Evolutionary conservation across 2,888 invertebrate genomes (phyloP), one percentile per base, ranked within the genome.

Genomic region (Tryphoninae sp.): DNA sequence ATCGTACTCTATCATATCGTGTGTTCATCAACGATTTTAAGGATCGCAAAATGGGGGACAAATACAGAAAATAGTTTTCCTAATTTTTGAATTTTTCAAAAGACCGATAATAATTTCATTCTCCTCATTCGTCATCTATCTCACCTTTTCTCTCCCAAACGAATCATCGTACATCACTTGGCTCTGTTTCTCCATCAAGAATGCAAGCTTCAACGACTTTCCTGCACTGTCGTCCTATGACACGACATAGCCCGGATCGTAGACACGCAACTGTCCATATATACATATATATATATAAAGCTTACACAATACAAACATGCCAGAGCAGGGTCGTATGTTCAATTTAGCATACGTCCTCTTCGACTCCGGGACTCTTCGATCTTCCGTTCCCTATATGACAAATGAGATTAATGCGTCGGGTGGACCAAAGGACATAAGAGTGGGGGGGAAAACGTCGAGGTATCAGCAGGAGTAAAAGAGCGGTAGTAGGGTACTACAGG

Each of bases 321-420:
- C 68, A 73, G 68, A 33, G 62, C 69, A 79, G 79, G 82, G 82
- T 79, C 68, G 79, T 79, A 3, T 76, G 82, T 84, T 85, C 81
- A 83, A 86, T 86, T 85, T 86, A 84, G 78, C 82, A 87, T 84
- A 87, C 86, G 86, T 87, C 86, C 84, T 82, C 65, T 80, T 81
- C 58, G 80, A 80, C 78, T 80, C 58, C 19, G 78, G 80, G 75
- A 83, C 84, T 87, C 85, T 82, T 87, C 86, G 86, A 88, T 88
- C 86, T 88, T 87, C 83, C 80, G 84, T 79, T 80, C 62, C 72
- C 82, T 83, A 86, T 86, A 88, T 89, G 89, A 89, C 88, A 88
- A 89, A 89, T 85, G 88, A 88, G 89, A 90, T 89, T 90, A 89
- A 89, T 89, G 86, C 85, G 64, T 83, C 68, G 87, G 86, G 86